phyloP scores from a whole-genome alignment of 2,888 invertebrate genomes.

The Phyto melanocephala region DNA sequence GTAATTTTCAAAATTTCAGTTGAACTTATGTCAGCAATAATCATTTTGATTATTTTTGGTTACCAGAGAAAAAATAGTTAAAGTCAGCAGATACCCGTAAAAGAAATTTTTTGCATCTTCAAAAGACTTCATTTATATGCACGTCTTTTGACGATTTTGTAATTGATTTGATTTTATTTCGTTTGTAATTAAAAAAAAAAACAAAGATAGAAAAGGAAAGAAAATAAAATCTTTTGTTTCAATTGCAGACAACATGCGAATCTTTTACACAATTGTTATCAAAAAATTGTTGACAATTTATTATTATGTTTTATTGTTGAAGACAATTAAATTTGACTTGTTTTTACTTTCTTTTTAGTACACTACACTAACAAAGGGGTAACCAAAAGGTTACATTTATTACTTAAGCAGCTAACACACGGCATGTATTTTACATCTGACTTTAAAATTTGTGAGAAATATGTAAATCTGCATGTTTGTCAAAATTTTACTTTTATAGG shows the following conservation, averaged over 20 bases:
- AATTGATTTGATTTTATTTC: slow-evolving; percentile 52
- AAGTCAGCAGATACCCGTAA: neutral
- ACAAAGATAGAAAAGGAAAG: no score
- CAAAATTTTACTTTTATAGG: no score
- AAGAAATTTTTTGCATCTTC: neutral
- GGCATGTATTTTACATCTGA: no score
- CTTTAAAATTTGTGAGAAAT: no score
- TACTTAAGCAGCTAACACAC: no score
- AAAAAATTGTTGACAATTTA: slow-evolving; percentile 45
- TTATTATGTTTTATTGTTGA: neutral
- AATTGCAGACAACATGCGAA: slow-evolving; percentile 35
- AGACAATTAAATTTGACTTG: neutral
- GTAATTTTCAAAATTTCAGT: slow-evolving; percentile 34
- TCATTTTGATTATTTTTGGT: slow-evolving; percentile 21
- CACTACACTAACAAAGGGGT: no score
- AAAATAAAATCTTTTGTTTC: slow-evolving; percentile 44
- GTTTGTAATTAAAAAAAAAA: neutral
- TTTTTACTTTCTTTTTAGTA: slow-evolving; percentile 33
- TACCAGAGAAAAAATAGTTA: no score
- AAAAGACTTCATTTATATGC: neutral
- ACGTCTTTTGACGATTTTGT: slow-evolving; percentile 52
- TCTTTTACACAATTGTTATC: slow-evolving; percentile 30
- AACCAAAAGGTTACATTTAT: no score
- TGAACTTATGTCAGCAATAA: slow-evolving; percentile 28
- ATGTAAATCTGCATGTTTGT: no score